Percentiles rank a stretch among this genome's conserved stretches.
Evolutionary conservation across 1,140 invertebrate species (phyloP).

Genomic region (Kradibia gibbosae): DNA sequence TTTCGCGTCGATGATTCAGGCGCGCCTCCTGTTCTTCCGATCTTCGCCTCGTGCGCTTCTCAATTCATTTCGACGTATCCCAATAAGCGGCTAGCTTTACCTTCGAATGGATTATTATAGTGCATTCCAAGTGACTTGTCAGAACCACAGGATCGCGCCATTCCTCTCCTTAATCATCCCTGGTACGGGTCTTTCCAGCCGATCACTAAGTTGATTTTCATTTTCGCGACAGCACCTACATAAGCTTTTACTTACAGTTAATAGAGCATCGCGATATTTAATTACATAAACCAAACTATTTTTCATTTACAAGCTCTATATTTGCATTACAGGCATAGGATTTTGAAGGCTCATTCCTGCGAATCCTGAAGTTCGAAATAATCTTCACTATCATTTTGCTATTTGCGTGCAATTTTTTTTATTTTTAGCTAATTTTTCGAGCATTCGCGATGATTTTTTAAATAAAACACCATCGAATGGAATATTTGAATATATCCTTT

Average conservation of each 20-base stretch:
- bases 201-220: no score
- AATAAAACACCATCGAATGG: neutral
- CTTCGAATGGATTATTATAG: neutral
- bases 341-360: no score
- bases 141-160: neutral
- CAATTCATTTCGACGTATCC: neutral
- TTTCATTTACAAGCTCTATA: no score
- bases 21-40: neutral
- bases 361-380: neutral
- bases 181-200: neutral
- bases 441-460: neutral
- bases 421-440: neutral
- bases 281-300: no score
- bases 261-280: no score
- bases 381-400: no score
- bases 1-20: constrained; percentile 55
- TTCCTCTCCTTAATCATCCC: no score
- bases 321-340: no score
- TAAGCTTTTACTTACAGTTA: no score
- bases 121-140: neutral
- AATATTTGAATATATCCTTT: neutral
- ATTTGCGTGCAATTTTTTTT: neutral
- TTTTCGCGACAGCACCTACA: no score
- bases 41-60: neutral
- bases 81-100: neutral